phyloP scores from a whole-genome alignment of 64 coral and sea anemone species.

The Montipora sp. region DNA sequence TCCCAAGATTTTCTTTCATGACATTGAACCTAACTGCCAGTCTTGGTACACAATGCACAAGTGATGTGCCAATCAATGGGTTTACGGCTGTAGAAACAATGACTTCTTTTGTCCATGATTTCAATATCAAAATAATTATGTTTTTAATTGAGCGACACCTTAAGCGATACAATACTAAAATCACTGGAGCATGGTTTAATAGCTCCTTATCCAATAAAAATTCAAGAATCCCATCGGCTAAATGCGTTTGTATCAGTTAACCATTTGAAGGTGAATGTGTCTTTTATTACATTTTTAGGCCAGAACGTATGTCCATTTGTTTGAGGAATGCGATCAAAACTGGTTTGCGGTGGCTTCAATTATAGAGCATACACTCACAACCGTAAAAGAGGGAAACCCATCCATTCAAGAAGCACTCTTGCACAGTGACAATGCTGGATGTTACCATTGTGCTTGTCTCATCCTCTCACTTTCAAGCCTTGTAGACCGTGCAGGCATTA shows the following conservation, averaged over 20 bases:
- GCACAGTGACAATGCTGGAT: constrained; percentile 48
- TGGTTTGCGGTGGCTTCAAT: constrained; percentile 67
- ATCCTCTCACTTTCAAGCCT: constrained; percentile 32
- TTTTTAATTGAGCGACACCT: too few relatives aligned
- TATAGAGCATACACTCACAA: neutral
- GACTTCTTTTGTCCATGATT: too few relatives aligned
- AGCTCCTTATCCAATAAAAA: neutral
- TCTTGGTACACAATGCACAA: too few relatives aligned
- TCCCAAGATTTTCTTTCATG: too few relatives aligned
- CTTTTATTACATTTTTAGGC: constrained; percentile 12
- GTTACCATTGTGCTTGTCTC: constrained; percentile 42
- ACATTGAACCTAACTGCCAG: too few relatives aligned
- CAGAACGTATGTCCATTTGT: constrained; percentile 28
- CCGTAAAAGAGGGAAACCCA: constrained; percentile 1
- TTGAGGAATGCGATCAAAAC: constrained; percentile 59
- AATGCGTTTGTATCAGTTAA: neutral
- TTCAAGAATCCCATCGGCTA: neutral
- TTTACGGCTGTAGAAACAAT: too few relatives aligned
- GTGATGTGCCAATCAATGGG: too few relatives aligned
- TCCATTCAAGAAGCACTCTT: constrained; percentile 29
- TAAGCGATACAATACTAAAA: neutral
- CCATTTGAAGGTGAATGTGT: neutral
- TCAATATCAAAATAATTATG: too few relatives aligned
- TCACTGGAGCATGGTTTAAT: neutral
- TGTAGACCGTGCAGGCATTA: constrained; percentile 49